Evolutionary conservation across 2,888 invertebrate species (phyloP).

Genomic region (Dexiosoma caninum): DNA sequence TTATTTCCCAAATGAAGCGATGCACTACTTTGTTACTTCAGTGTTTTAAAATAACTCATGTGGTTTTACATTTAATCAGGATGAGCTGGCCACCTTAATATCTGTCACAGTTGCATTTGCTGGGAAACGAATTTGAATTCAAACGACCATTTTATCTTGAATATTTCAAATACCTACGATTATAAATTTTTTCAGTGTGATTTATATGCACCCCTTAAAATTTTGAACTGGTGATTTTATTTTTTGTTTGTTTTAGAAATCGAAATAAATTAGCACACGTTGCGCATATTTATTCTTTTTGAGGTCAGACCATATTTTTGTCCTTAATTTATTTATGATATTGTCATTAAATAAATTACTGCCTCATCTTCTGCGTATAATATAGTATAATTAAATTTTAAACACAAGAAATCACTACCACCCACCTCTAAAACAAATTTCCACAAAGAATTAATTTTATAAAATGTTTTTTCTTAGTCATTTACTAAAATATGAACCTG

Average conservation of each 20-base stretch:
- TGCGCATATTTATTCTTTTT: not conserved
- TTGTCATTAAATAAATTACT: constrained; percentile 5
- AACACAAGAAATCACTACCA: constrained; percentile 6
- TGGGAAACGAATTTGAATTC: not conserved
- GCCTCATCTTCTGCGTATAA: not conserved
- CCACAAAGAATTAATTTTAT: not conserved
- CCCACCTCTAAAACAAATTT: constrained; percentile 32
- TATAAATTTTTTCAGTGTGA: not conserved
- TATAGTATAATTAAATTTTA: constrained; percentile 21
- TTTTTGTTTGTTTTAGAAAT: not conserved
- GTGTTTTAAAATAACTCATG: no score
- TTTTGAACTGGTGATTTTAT: no score
- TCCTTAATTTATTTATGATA: not conserved
- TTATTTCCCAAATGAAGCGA: no score
- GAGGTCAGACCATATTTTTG: not conserved
- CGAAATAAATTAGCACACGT: not conserved
- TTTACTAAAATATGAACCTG: constrained; percentile 7
- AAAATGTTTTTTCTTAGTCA: constrained; percentile 42
- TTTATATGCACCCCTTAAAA: no score
- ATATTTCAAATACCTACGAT: not conserved
- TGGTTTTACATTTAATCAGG: no score
- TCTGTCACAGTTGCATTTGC: not conserved
- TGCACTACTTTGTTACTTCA: no score
- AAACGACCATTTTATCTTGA: not conserved
- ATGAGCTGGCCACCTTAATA: constrained; percentile 2